Evolutionary conservation across 2,113 vertebrate species (phyloP).

Genomic region (Pseudonaja textilis): DNA sequence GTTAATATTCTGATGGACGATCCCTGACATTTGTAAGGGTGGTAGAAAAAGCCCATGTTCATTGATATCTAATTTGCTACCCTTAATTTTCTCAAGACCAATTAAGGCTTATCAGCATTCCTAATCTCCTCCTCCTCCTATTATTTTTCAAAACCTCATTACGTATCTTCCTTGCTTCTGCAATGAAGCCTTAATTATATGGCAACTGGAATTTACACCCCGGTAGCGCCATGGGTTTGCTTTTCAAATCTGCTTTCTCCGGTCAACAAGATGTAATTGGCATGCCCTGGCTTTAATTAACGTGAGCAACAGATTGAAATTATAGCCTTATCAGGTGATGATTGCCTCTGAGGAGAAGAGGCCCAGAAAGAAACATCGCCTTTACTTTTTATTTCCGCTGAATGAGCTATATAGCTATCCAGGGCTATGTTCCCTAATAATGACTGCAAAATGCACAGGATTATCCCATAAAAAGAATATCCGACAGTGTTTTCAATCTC

Average conservation of each 20-base stretch:
- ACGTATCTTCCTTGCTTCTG: slow-evolving; percentile 22
- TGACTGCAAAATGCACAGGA: neutral
- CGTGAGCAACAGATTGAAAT: slow-evolving; percentile 25
- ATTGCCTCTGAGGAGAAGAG: neutral
- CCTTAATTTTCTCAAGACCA: slow-evolving; percentile 48
- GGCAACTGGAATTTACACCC: slow-evolving; percentile 30
- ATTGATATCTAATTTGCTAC: slow-evolving; percentile 52
- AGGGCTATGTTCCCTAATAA: neutral
- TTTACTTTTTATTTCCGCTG: neutral
- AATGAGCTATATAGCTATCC: neutral
- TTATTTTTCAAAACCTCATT: slow-evolving; percentile 43
- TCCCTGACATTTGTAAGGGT: slow-evolving; percentile 26
- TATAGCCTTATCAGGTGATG: neutral
- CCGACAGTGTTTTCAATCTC: neutral
- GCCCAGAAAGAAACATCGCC: neutral
- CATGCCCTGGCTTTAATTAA: slow-evolving; percentile 37
- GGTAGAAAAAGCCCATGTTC: neutral
- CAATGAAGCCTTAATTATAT: slow-evolving; percentile 47
- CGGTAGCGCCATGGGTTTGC: neutral
- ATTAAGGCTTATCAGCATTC: slow-evolving; percentile 22
- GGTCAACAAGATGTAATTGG: slow-evolving; percentile 48
- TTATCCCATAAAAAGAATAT: neutral
- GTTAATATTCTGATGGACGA: slow-evolving; percentile 18
- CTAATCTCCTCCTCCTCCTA: slow-evolving; percentile 13
- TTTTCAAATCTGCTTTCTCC: slow-evolving; percentile 33